phyloP scores from a whole-genome alignment of 2,888 invertebrate species.

The Subacronicta megacephala region DNA sequence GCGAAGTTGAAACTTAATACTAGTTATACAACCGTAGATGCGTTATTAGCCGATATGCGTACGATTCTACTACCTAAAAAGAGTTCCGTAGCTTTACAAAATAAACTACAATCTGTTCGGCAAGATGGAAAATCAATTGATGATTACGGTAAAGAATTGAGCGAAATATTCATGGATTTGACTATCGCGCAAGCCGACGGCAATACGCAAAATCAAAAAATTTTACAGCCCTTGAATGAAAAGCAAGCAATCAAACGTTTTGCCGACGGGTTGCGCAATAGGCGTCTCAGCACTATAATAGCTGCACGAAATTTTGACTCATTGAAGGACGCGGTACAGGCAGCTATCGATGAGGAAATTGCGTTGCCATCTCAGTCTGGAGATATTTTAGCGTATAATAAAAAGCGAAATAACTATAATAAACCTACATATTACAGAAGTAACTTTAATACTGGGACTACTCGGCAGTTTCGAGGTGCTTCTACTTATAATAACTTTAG shows the following conservation, averaged over 20 bases:
- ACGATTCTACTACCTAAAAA: neutral
- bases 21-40: neutral
- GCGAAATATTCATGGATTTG: neutral
- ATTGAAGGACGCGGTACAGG: slow-evolving; percentile 2
- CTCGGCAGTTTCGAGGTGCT: too few species aligned
- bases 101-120: neutral
- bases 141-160: slow-evolving; percentile 1
- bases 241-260: neutral
- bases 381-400: too few species aligned
- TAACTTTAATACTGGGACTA: too few species aligned
- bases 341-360: neutral
- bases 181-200: slow-evolving; percentile 2
- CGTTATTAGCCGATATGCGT: neutral
- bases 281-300: slow-evolving; percentile 2
- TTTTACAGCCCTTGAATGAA: neutral
- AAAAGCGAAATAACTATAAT: too few species aligned
- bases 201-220: neutral
- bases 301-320: slow-evolving; percentile 6
- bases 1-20: neutral
- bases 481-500: too few species aligned
- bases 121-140: neutral
- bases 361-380: too few species aligned
- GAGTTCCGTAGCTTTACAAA: neutral
- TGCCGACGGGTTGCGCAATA: slow-evolving; percentile 3
- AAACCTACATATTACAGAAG: too few species aligned